These are phyloP conservation scores for Sparus aurata DNA, from an alignment of 2,797 vertebrate genomes.

Conservation along the genomic window DNA sequence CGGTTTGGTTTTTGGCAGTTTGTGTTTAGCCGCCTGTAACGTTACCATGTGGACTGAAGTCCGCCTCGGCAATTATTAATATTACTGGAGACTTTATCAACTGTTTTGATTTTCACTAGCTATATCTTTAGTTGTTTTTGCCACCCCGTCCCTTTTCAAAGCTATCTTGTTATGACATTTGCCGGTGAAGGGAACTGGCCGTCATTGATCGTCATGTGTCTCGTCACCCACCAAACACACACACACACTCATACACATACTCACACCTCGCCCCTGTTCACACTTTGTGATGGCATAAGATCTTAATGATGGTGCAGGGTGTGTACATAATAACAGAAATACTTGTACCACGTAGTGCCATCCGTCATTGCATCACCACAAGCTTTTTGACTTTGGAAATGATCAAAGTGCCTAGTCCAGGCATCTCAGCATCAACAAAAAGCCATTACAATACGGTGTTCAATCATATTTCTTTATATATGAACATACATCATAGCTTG, in stretches of 20 bases:
- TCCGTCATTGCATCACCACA: neutral
- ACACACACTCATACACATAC: constrained; percentile 37
- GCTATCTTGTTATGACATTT: constrained; percentile 1
- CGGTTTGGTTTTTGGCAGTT: accelerated
- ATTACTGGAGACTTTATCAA: accelerated
- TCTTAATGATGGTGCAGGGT: neutral
- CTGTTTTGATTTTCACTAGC: neutral
- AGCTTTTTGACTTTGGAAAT: neutral
- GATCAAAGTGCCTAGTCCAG: neutral
- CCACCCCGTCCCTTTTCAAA: neutral
- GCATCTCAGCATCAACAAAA: neutral
- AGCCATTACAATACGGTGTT: neutral
- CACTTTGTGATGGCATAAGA: neutral
- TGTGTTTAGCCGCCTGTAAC: neutral
- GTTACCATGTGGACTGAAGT: constrained; percentile 50
- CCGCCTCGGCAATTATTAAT: neutral
- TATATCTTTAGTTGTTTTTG: neutral
- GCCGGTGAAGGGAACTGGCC: constrained; percentile 14
- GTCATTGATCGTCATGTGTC: constrained; percentile 38
- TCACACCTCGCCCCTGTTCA: constrained; percentile 1
- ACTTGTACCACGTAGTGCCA: neutral
- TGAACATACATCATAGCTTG: no score
- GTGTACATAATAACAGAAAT: neutral
- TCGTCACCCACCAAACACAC: constrained; percentile 21
- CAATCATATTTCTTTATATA: neutral